A percentile compares a stretch with the other conserved stretches of the same genome.
Evolutionary conservation across 1,140 invertebrate species (phyloP).

Genomic region (Pogonognathellus flavescens): DNA sequence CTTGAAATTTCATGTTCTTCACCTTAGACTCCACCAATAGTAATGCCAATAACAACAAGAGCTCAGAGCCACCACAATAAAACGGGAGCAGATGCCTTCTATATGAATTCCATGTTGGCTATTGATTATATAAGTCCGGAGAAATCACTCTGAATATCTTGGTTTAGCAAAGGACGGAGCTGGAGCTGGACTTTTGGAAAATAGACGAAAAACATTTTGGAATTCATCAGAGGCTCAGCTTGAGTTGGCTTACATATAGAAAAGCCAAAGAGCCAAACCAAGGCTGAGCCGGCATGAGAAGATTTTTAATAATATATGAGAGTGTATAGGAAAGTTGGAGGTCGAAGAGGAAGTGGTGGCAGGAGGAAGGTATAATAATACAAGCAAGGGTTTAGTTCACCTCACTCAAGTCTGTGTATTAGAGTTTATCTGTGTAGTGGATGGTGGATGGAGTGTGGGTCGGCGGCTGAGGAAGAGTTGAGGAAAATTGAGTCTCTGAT

Average conservation of each 20-base stretch:
- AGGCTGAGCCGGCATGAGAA: slow-evolving; percentile 12
- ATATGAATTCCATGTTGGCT: neutral
- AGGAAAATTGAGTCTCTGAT: slow-evolving; percentile 7
- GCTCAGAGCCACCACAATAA: too few species aligned
- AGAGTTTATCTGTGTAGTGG: too few species aligned
- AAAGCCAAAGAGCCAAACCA: slow-evolving; percentile 25
- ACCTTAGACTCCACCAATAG: too few species aligned
- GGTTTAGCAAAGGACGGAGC: neutral
- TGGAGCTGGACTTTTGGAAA: neutral
- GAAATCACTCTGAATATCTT: neutral
- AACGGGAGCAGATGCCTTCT: too few species aligned
- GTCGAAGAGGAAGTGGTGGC: too few species aligned
- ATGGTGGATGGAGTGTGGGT: too few species aligned
- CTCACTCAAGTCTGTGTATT: too few species aligned
- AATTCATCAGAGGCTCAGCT: slow-evolving; percentile 28
- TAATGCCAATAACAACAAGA: too few species aligned
- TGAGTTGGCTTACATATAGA: slow-evolving; percentile 27
- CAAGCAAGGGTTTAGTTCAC: too few species aligned
- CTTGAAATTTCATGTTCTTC: too few species aligned
- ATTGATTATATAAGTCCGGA: neutral
- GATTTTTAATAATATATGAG: slow-evolving; percentile 40
- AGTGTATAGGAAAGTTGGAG: too few species aligned
- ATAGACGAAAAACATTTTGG: neutral
- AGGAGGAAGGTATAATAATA: too few species aligned
- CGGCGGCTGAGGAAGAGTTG: neutral